These are phyloP conservation scores for Lithophane semibrunnea DNA, from an alignment of 2,888 invertebrate genomes.

Conservation along the genomic window DNA sequence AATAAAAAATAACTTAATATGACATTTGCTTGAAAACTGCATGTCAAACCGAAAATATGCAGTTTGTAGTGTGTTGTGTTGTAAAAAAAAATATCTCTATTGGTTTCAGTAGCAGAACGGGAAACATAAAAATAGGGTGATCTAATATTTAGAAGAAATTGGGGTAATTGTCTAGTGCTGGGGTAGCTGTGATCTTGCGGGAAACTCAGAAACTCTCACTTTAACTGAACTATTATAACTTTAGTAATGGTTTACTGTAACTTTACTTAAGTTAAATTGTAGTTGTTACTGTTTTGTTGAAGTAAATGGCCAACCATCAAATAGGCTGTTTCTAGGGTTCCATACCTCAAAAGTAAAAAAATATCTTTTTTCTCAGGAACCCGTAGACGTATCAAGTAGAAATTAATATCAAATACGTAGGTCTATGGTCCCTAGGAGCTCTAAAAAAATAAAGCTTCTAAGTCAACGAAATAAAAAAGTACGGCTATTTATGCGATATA, in stretches of 20 bases:
- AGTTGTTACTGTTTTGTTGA: background rate
- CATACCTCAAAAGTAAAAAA: background rate
- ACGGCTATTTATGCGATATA: background rate
- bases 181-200: background rate
- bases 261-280: background rate
- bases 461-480: background rate
- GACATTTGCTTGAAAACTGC: conserved; percentile 39
- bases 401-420: no score
- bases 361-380: background rate
- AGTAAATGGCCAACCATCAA: background rate
- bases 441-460: background rate
- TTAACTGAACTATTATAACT: conserved; percentile 14
- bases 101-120: background rate
- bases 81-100: conserved; percentile 16
- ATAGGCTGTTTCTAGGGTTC: background rate
- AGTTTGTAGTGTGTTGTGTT: no score
- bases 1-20: conserved; percentile 14
- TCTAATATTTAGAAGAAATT: conserved; percentile 45
- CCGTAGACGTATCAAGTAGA: background rate
- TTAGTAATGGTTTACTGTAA: background rate
- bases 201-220: background rate
- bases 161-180: conserved; percentile 38
- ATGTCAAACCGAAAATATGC: conserved; percentile 14
- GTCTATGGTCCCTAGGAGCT: no score
- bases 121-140: conserved; percentile 22